Evolutionary conservation across 2,113 vertebrate genomes (phyloP).

Genomic region (Paramormyrops kingsleyae): DNA sequence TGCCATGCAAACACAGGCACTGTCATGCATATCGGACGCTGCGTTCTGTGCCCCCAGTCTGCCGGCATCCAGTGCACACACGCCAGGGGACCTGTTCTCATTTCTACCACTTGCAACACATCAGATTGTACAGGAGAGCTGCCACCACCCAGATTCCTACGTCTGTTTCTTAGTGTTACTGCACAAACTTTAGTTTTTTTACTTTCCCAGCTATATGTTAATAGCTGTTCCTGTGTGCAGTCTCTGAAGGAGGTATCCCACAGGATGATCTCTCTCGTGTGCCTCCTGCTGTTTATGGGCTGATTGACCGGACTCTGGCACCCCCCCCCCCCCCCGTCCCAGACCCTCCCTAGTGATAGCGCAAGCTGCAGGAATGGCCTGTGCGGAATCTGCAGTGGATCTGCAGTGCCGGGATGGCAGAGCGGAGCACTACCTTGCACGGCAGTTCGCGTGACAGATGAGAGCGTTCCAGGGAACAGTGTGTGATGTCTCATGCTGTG

Average conservation of each 20-base stretch:
- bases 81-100: not conserved
- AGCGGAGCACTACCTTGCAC: not conserved
- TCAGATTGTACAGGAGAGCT: not conserved
- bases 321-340: not conserved
- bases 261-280: not conserved
- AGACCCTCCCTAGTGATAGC: not conserved
- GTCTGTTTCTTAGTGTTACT: not conserved
- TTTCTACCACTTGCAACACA: not conserved
- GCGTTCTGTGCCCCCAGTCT: not conserved
- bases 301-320: not conserved
- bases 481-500: not conserved
- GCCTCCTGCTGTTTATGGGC: not conserved
- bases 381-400: not conserved
- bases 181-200: not conserved
- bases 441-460: not conserved
- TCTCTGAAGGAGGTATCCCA: not conserved
- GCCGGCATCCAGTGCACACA: not conserved
- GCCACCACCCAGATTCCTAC: not conserved
- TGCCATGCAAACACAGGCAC: not conserved
- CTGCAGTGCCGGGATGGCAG: not conserved
- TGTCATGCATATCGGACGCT: not conserved
- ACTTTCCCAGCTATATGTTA: not conserved
- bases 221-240: not conserved
- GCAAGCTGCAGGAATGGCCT: not conserved
- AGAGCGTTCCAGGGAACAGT: conserved; percentile 5